Evolutionary conservation across 2,797 vertebrate genomes (phyloP).

Genomic region (Craterocephalus amniculus): DNA sequence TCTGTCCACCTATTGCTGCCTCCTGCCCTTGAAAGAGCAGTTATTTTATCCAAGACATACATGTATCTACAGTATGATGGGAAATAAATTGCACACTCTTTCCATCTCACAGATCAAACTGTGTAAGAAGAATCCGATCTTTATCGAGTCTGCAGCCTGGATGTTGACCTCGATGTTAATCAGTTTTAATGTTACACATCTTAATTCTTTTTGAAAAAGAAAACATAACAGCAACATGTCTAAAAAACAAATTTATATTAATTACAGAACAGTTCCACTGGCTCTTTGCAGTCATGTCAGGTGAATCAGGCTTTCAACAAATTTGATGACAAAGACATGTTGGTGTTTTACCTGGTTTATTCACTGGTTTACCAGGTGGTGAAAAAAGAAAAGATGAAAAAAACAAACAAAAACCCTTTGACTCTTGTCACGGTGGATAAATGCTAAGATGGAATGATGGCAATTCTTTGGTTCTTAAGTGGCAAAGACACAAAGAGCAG

Average conservation of each 20-base stretch:
- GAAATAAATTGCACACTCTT: constrained; percentile 26
- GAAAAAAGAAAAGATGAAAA: not conserved
- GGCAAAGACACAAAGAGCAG: constrained; percentile 29
- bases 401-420: constrained; percentile 26
- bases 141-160: constrained; percentile 19
- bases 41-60: constrained; percentile 28
- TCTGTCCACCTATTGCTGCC: constrained; percentile 62
- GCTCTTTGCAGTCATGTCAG: not conserved
- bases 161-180: constrained; percentile 21
- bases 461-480: constrained; percentile 78
- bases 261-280: constrained; percentile 27
- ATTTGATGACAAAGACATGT: constrained; percentile 11
- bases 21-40: constrained; percentile 41
- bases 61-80: constrained; percentile 38
- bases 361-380: constrained; percentile 16
- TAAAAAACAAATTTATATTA: constrained; percentile 15
- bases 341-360: constrained; percentile 27
- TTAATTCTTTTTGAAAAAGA: constrained; percentile 30
- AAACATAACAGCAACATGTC: not conserved
- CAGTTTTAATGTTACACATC: constrained; percentile 33
- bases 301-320: constrained; percentile 4
- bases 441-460: constrained; percentile 42
- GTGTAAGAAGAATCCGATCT: constrained; percentile 27
- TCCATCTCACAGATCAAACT: constrained; percentile 34
- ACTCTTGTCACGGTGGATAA: constrained; percentile 15